Evolutionary conservation across 2,888 invertebrate species (phyloP).

Genomic region (Drosophila rellima): DNA sequence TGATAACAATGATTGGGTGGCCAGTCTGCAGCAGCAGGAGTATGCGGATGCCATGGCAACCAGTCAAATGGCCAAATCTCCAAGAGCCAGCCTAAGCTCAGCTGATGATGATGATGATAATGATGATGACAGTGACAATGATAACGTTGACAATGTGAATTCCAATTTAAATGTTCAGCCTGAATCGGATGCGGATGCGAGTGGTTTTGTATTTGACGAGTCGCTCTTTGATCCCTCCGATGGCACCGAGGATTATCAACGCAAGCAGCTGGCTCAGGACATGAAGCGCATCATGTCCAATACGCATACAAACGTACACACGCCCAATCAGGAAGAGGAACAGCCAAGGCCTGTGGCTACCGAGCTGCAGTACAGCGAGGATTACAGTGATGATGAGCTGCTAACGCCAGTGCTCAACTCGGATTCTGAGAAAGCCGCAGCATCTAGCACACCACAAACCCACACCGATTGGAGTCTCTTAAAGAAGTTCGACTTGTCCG

Average conservation of each 20-base stretch:
- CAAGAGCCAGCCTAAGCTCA: conserved; percentile 5
- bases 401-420: conserved; percentile 62
- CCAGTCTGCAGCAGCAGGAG: conserved; percentile 67
- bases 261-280: conserved; percentile 84
- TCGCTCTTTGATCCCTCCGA: conserved; percentile 76
- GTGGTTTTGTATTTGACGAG: conserved; percentile 74
- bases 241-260: conserved; percentile 82
- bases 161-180: background rate
- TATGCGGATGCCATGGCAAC: conserved; percentile 58
- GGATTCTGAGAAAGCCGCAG: conserved; percentile 10
- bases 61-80: conserved; percentile 42
- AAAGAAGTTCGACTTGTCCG: conserved; percentile 80
- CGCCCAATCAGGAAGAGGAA: conserved; percentile 4
- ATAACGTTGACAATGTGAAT: conserved; percentile 13
- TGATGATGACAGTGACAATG: background rate
- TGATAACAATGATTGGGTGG: conserved; percentile 73
- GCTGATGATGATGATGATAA: conserved; percentile 18
- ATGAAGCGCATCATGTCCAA: conserved; percentile 86
- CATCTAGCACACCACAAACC: conserved; percentile 68
- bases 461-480: conserved; percentile 83
- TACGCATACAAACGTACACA: conserved; percentile 54
- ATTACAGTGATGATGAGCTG: conserved; percentile 62
- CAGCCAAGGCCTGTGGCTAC: conserved; percentile 1
- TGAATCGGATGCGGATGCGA: conserved; percentile 26
- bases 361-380: conserved; percentile 48